Evolutionary conservation across 2,888 invertebrate genomes (phyloP), one percentile per base, ranked within the genome.

Genomic region (Calameuta pallipes): DNA sequence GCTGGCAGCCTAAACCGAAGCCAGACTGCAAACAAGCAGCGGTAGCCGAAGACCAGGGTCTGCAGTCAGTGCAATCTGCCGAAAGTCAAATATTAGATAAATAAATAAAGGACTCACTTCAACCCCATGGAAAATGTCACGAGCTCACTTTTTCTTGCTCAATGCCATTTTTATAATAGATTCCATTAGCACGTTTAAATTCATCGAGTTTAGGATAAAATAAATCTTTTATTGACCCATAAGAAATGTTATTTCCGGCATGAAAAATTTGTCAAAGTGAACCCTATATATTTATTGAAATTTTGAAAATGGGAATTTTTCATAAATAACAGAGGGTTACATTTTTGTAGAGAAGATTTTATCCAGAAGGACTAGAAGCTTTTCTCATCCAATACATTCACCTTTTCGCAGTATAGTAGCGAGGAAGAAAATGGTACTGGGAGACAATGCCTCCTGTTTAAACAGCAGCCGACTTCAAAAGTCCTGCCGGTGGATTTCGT

Each of bases 61-160:
- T 31, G 33, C 31, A 56, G 71, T 70, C 78, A 77, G 78, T 80
- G 75, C 82, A 85, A 87, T 87, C 86, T 87, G 87, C 85, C 86
- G 85, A 88, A 90, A 91, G 89, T 89, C 88, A 90, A 91, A 90
- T 89, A 89, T 88, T 89, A 82, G 82, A 81, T 85, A 87, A 88
- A 89, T 87, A 91, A 90, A 90, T 86, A 90, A 80, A 78, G 56
- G 56, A 56, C 56, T 56, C 23, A 56, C 56, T 56, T 56, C 56
- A 56, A 56, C 56, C 23, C 56, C 2, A 56, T 56, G 56, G 56
- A 56, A 56, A 56, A 56, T 56, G 56, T 56, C 56, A 56, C 56
- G 56, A 56, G 56, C 23, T 56, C 23, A 23, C 56, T 41, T 41
- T 23, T 56, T 23, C 15, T 56, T 56, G 9, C 2, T 56, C 56